phyloP scores from a whole-genome alignment of 2,113 vertebrate genomes.

The Rhipidura dahli region DNA sequence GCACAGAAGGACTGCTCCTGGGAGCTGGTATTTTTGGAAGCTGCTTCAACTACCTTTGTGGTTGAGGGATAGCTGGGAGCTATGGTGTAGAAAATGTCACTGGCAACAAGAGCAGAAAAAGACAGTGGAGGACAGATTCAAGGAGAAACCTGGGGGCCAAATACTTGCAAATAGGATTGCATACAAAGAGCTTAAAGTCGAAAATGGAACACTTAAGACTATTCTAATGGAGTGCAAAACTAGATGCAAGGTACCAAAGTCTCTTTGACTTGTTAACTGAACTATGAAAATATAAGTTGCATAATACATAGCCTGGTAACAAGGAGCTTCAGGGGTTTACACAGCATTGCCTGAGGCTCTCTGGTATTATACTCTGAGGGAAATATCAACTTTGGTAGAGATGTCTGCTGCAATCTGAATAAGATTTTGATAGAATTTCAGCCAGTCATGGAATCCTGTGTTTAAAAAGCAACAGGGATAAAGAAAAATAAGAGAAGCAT shows the following conservation, averaged over 20 bases:
- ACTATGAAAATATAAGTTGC: conserved; percentile 60
- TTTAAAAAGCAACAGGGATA: neutral
- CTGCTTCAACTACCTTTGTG: conserved; percentile 79
- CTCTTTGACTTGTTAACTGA: conserved; percentile 70
- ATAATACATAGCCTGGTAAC: conserved; percentile 35
- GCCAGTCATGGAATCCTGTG: neutral
- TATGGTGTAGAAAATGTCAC: conserved; percentile 75
- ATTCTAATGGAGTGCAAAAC: conserved; percentile 52
- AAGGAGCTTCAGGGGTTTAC: conserved; percentile 66
- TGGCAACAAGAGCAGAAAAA: conserved; percentile 66
- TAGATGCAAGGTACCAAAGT: conserved; percentile 17
- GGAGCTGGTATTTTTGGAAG: conserved; percentile 83
- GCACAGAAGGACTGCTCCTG: conserved; percentile 73
- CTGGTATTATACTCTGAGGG: conserved; percentile 53
- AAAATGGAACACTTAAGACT: conserved; percentile 54
- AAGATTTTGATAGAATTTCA: conserved; percentile 32
- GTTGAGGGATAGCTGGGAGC: conserved; percentile 81
- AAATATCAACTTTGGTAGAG: conserved; percentile 58
- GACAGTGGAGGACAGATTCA: conserved; percentile 71
- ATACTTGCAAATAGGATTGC: conserved; percentile 61
- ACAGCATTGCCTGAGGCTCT: conserved; percentile 57
- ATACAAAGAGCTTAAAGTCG: conserved; percentile 47
- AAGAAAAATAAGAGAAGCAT: neutral
- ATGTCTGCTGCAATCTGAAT: conserved; percentile 40
- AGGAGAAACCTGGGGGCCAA: conserved; percentile 76